phyloP scores from a whole-genome alignment of 2,113 vertebrate species.

The Syngnathus floridae region DNA sequence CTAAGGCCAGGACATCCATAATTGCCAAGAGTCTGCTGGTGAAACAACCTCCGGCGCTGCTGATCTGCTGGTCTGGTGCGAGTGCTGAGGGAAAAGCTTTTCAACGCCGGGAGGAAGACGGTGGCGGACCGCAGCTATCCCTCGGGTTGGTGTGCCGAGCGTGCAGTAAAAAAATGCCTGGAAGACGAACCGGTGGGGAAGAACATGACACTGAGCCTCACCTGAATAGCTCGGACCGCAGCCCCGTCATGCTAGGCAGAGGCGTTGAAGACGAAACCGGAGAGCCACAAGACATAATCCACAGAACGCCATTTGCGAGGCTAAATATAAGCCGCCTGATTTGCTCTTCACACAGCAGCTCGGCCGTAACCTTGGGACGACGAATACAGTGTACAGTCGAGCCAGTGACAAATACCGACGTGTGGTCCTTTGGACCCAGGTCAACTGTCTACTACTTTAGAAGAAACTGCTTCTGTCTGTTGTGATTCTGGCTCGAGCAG shows the following conservation, averaged over 20 bases:
- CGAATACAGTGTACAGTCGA: conserved; percentile 29
- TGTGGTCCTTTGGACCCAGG: conserved; percentile 38
- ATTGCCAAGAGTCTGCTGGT: conserved; percentile 12
- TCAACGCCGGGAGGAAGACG: conserved; percentile 22
- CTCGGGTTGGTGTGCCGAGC: neutral
- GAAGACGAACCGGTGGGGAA: conserved; percentile 15
- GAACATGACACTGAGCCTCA: conserved; percentile 44
- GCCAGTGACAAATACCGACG: conserved; percentile 48
- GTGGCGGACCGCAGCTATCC: conserved; percentile 20
- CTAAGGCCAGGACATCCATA: conserved; percentile 72
- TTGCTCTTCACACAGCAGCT: conserved; percentile 45
- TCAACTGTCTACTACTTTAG: conserved; percentile 1
- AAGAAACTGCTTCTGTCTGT: conserved; percentile 40
- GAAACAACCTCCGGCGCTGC: neutral
- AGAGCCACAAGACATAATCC: conserved; percentile 72
- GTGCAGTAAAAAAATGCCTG: neutral
- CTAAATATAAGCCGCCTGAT: conserved; percentile 75
- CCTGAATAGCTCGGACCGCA: conserved; percentile 47
- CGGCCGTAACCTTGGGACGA: conserved; percentile 63
- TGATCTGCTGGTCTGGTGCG: conserved; percentile 14
- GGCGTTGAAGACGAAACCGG: conserved; percentile 70
- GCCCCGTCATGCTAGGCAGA: conserved; percentile 44
- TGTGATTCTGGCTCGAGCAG: conserved; percentile 20
- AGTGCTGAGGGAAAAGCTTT: conserved; percentile 30
- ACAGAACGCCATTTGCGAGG: conserved; percentile 61